phyloP scores from a whole-genome alignment of 2,113 vertebrate genomes.

The Trogon melanurus region DNA sequence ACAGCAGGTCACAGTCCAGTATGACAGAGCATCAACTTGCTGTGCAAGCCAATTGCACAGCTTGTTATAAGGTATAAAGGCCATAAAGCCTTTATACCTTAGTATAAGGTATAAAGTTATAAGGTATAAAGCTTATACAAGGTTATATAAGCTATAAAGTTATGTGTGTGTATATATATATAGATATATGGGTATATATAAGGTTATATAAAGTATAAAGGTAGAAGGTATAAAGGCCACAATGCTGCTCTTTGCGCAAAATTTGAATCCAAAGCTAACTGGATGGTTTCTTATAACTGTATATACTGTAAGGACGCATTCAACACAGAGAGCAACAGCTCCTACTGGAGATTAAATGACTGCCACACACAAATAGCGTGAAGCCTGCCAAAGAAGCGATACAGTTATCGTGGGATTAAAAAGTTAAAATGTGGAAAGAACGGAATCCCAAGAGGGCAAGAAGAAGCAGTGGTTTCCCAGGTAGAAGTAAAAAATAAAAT shows the following conservation, averaged over 20 bases:
- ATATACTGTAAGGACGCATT: no score
- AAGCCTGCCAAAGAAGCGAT: neutral
- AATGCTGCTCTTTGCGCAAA: neutral
- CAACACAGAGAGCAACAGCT: neutral
- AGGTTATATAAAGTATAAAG: no score
- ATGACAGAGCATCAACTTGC: neutral
- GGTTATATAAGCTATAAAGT: no score
- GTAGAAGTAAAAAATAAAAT: neutral
- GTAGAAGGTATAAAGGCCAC: neutral
- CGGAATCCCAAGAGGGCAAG: neutral
- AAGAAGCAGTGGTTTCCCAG: neutral
- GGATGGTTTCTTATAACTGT: neutral
- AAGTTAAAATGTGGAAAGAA: neutral
- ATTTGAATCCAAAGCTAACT: no score
- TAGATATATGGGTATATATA: no score
- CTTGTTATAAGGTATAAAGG: neutral
- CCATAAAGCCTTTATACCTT: neutral
- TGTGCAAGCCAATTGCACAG: neutral
- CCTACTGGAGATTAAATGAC: neutral
- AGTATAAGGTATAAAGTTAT: no score
- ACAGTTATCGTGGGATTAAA: neutral
- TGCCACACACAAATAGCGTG: neutral
- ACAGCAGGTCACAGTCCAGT: neutral
- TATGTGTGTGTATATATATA: no score
- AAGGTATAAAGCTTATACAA: no score